Evolutionary conservation across 2,797 vertebrate species (phyloP).

Genomic region (Mus caroli): DNA sequence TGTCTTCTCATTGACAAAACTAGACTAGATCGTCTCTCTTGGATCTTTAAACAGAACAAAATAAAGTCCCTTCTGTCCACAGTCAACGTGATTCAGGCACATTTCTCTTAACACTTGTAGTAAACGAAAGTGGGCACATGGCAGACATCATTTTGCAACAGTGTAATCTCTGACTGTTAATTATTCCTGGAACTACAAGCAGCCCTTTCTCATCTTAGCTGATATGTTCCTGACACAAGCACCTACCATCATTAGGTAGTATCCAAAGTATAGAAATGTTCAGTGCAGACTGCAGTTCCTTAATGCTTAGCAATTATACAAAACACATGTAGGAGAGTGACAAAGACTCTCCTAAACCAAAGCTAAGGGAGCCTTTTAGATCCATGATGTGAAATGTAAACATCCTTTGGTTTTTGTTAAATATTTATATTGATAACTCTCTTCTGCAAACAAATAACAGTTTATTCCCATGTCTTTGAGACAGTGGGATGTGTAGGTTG

Average conservation of each 20-base stretch:
- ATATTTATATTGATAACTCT: not conserved
- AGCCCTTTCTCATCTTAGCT: not conserved
- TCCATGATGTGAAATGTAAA: slow-evolving; percentile 12
- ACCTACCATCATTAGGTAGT: not conserved
- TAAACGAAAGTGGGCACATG: not conserved
- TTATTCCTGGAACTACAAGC: not conserved
- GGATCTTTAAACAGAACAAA: slow-evolving; percentile 25
- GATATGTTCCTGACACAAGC: not conserved
- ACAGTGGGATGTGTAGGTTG: not conserved
- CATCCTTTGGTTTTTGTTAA: not conserved
- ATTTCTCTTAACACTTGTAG: not conserved
- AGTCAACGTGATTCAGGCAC: not conserved
- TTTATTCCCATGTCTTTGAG: not conserved
- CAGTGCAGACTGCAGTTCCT: slow-evolving; percentile 4
- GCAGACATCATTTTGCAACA: not conserved
- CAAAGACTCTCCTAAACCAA: not conserved
- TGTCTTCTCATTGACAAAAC: not conserved
- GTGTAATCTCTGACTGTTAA: not conserved
- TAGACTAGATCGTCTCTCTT: not conserved
- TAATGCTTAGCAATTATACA: not conserved
- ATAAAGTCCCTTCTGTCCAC: not conserved
- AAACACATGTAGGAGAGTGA: not conserved
- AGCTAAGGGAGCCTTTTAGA: not conserved
- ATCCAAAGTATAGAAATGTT: not conserved
- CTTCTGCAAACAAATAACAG: not conserved